These are phyloP conservation scores for Aspidoscelis tigris DNA, from an alignment of 2,113 vertebrate genomes.

Conservation along the genomic window DNA sequence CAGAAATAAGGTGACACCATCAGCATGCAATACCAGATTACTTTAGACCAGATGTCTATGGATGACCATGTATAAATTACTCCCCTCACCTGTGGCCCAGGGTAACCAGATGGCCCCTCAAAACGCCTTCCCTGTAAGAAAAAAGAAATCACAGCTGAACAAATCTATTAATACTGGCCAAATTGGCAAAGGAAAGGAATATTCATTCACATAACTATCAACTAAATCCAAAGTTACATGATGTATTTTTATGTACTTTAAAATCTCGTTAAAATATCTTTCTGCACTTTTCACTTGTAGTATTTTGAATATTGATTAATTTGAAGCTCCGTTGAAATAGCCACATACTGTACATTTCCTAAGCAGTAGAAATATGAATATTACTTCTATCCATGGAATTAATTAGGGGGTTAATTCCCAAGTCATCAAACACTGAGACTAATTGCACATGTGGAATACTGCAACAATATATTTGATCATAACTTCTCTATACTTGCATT, in stretches of 20 bases:
- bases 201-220: not conserved
- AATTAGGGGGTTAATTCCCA: not conserved
- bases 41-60: not conserved
- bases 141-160: slow-evolving; percentile 19
- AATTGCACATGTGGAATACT: not conserved
- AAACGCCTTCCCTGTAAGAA: slow-evolving; percentile 78
- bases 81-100: slow-evolving; percentile 79
- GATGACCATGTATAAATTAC: not conserved
- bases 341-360: not conserved
- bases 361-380: not conserved
- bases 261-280: not conserved
- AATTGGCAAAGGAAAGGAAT: not conserved
- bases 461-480: not conserved
- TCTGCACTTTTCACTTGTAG: not conserved
- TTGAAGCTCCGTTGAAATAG: not conserved
- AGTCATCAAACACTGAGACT: not conserved
- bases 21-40: too few relatives aligned
- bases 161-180: too few relatives aligned
- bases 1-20: not conserved
- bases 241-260: not conserved
- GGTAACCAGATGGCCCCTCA: slow-evolving; percentile 78
- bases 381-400: not conserved
- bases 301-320: not conserved
- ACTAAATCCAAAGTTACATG: not conserved
- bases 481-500: too few relatives aligned